phyloP scores from a whole-genome alignment of 2,888 invertebrate species.

The Ichneumoninae sp. region DNA sequence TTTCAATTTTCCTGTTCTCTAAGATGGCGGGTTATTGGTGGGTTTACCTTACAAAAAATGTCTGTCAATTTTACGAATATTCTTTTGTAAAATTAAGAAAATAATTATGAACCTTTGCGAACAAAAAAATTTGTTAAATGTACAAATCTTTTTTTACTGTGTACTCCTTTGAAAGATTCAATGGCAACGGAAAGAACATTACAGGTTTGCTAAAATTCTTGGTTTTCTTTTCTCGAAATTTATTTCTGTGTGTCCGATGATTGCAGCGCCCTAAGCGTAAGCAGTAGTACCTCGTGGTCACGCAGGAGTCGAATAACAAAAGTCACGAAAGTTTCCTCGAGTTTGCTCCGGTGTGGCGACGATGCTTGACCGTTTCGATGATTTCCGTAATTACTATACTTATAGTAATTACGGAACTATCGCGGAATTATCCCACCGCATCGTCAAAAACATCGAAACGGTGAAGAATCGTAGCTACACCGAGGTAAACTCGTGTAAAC shows the following conservation, averaged over 20 bases:
- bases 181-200: no score
- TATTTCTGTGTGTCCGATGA: not conserved
- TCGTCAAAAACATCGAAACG: conserved; percentile 25
- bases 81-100: no score
- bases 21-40: no score
- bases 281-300: not conserved
- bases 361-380: conserved; percentile 59
- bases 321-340: conserved; percentile 60
- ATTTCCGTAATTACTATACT: conserved; percentile 69
- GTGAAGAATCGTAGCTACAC: conserved; percentile 64
- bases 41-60: no score
- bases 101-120: no score
- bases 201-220: not conserved
- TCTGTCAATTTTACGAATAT: no score
- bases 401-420: conserved; percentile 68
- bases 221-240: not conserved
- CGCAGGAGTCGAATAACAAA: conserved; percentile 25
- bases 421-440: no score
- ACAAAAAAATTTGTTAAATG: no score
- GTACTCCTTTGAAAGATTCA: no score
- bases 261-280: not conserved
- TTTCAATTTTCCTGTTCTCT: no score
- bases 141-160: no score
- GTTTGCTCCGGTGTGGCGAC: conserved; percentile 60
- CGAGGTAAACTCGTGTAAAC: conserved; percentile 58